A percentile compares a stretch with the other conserved stretches of the same genome.
These are phyloP conservation scores for Odontamblyopus rebecca DNA, from an alignment of 2,797 vertebrate genomes.

Conservation along the genomic window DNA sequence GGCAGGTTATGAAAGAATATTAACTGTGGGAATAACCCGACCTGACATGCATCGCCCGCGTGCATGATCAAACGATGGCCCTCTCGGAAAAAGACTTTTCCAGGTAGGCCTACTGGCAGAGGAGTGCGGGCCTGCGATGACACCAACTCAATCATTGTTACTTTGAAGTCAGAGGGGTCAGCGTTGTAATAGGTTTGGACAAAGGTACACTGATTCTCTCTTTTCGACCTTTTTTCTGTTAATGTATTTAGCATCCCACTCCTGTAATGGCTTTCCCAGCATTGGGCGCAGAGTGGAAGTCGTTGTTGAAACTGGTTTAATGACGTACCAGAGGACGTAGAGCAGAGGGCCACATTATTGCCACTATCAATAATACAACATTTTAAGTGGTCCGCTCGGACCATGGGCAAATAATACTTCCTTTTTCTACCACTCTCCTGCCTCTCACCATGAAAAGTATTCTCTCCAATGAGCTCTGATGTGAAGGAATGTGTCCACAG, in stretches of 20 bases:
- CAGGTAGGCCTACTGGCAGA: slow-evolving; percentile 77
- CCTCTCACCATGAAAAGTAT: slow-evolving; percentile 59
- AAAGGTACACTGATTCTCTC: slow-evolving; percentile 71
- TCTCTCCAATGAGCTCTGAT: slow-evolving; percentile 64
- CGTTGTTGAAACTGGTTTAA: slow-evolving; percentile 73
- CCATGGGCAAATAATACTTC: slow-evolving; percentile 73
- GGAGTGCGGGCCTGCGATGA: slow-evolving; percentile 70
- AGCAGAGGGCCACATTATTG: slow-evolving; percentile 71
- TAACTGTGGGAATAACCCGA: slow-evolving; percentile 84
- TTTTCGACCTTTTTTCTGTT: slow-evolving; percentile 65
- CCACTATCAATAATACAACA: slow-evolving; percentile 76
- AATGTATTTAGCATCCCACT: slow-evolving; percentile 76
- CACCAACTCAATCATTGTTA: slow-evolving; percentile 77
- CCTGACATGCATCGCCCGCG: slow-evolving; percentile 78
- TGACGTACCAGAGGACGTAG: slow-evolving; percentile 67
- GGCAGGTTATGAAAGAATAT: slow-evolving; percentile 86
- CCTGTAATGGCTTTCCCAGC: slow-evolving; percentile 77
- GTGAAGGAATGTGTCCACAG: slow-evolving; percentile 67
- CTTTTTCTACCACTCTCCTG: slow-evolving; percentile 62
- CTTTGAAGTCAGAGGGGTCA: slow-evolving; percentile 77
- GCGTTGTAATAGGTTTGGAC: slow-evolving; percentile 75
- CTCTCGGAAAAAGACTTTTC: slow-evolving; percentile 74
- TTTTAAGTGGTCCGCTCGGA: slow-evolving; percentile 77
- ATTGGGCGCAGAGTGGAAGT: slow-evolving; percentile 58
- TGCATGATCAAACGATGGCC: slow-evolving; percentile 77